Evolutionary conservation across 2,888 invertebrate genomes (phyloP).

Genomic region (Parascotia fuliginaria): DNA sequence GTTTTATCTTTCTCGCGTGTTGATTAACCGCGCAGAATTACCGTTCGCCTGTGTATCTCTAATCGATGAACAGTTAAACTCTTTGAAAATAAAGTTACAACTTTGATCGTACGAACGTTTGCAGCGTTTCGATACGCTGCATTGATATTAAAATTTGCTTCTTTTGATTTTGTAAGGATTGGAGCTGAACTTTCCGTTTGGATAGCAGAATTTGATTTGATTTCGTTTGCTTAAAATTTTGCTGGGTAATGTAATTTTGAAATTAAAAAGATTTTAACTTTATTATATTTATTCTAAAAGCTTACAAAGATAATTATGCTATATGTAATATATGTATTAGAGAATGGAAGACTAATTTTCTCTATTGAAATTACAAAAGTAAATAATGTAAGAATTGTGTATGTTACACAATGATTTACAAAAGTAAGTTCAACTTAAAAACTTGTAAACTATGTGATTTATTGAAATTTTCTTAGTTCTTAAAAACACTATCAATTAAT

Average conservation of each 20-base stretch:
- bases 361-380: too few species aligned
- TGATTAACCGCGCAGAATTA: conserved; percentile 68
- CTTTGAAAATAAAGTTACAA: conserved; percentile 54
- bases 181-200: neutral
- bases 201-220: neutral
- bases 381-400: too few species aligned
- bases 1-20: conserved; percentile 68
- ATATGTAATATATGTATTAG: too few species aligned
- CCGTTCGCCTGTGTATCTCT: conserved; percentile 60
- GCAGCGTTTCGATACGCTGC: neutral
- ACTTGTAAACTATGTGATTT: too few species aligned
- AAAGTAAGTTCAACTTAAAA: too few species aligned
- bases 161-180: neutral
- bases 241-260: neutral
- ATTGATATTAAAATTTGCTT: conserved; percentile 1
- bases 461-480: too few species aligned
- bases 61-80: conserved; percentile 65
- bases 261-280: neutral
- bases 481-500: too few species aligned
- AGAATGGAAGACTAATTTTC: too few species aligned
- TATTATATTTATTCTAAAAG: neutral
- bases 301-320: neutral
- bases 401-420: too few species aligned
- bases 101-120: conserved; percentile 8
- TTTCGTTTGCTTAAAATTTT: neutral